These are phyloP conservation scores for Passer montanus DNA, from an alignment of 2,113 vertebrate genomes.

Conservation along the genomic window DNA sequence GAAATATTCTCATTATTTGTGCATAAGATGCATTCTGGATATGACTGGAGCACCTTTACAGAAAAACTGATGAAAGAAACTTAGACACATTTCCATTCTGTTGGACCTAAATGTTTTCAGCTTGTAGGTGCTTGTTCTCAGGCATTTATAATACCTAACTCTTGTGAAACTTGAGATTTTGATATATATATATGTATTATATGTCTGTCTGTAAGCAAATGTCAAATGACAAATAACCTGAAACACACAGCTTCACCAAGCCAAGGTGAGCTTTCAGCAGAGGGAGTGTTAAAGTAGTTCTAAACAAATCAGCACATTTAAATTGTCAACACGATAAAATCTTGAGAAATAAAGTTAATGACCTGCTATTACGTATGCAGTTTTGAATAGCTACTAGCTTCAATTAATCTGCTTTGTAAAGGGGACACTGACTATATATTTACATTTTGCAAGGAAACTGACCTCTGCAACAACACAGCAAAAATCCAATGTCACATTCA, in stretches of 20 bases:
- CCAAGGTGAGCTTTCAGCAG: slow-evolving; percentile 51
- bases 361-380: slow-evolving; percentile 60
- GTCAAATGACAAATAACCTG: slow-evolving; percentile 26
- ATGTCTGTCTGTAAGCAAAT: background rate
- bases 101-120: slow-evolving; percentile 41
- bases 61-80: slow-evolving; percentile 15
- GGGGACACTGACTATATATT: slow-evolving; percentile 68
- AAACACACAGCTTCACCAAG: slow-evolving; percentile 26
- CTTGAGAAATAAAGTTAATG: slow-evolving; percentile 52
- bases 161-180: slow-evolving; percentile 20
- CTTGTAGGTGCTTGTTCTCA: background rate
- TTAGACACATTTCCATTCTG: background rate
- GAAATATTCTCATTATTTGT: background rate
- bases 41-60: background rate
- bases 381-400: slow-evolving; percentile 66
- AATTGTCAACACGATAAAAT: slow-evolving; percentile 27
- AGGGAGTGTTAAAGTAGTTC: slow-evolving; percentile 24
- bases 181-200: background rate
- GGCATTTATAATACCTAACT: slow-evolving; percentile 9
- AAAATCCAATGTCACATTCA: slow-evolving; percentile 76
- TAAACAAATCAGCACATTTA: slow-evolving; percentile 48
- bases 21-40: background rate
- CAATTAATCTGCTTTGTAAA: slow-evolving; percentile 74
- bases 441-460: slow-evolving; percentile 68
- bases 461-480: slow-evolving; percentile 68